These are phyloP conservation scores for Caenorhabditis auriculariae DNA, from an alignment of 2,888 invertebrate species.

Conservation along the genomic window DNA sequence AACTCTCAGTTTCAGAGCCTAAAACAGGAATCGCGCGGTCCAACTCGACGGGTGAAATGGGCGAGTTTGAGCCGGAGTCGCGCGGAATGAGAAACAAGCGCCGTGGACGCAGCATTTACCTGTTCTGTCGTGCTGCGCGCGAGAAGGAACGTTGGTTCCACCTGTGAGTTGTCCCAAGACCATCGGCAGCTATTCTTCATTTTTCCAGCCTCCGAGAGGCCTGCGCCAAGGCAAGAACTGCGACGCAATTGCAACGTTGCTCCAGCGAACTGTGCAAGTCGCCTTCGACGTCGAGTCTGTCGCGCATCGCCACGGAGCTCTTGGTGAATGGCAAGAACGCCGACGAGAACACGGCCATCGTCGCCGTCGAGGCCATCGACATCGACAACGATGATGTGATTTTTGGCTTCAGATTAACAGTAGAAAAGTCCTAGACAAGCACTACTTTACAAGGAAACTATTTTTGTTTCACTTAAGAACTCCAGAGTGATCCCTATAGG, in stretches of 20 bases:
- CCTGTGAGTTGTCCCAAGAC: conserved; percentile 36
- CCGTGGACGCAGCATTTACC: conserved; percentile 66
- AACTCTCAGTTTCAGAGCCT: neutral
- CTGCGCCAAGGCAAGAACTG: conserved; percentile 32
- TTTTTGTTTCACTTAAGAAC: too few relatives aligned
- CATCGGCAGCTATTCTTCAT: too few relatives aligned
- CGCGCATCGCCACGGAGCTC: conserved; percentile 15
- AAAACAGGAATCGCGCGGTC: conserved; percentile 18
- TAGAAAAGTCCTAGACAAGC: too few relatives aligned
- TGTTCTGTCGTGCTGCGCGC: conserved; percentile 80
- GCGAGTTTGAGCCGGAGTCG: conserved; percentile 20
- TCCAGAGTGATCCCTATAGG: too few relatives aligned
- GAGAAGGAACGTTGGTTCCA: conserved; percentile 87
- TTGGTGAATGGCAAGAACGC: conserved; percentile 1
- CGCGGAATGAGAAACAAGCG: conserved; percentile 2
- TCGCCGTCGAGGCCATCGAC: conserved; percentile 16
- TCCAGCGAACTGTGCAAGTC: conserved; percentile 15
- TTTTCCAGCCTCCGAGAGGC: conserved; percentile 47
- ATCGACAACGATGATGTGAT: conserved; percentile 22
- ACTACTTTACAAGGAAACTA: too few relatives aligned
- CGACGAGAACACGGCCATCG: conserved; percentile 8
- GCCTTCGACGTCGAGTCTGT: conserved; percentile 15
- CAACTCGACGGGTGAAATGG: conserved; percentile 36
- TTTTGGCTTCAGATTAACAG: too few relatives aligned
- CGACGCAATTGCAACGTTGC: conserved; percentile 11